A percentile compares a stretch with the other conserved stretches of the same genome.
These are phyloP conservation scores for Tachycineta bicolor DNA, from an alignment of 2,113 vertebrate species.

Conservation along the genomic window DNA sequence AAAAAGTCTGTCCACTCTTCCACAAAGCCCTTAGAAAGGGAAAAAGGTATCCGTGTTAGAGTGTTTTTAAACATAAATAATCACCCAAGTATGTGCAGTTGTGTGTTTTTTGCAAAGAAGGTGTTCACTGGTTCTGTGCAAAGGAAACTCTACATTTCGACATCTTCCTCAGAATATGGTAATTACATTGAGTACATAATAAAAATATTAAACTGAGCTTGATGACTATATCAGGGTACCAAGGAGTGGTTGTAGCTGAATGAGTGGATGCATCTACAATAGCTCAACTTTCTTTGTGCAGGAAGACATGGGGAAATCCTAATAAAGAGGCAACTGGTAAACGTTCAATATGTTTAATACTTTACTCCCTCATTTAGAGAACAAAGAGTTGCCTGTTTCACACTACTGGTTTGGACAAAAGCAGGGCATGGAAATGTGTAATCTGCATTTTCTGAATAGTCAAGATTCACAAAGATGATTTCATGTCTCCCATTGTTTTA, in stretches of 20 bases:
- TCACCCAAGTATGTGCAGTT: not conserved
- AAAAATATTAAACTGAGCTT: not conserved
- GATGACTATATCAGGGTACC: not conserved
- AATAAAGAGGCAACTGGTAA: not conserved
- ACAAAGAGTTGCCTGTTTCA: conserved; percentile 47
- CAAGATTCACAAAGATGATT: conserved; percentile 20
- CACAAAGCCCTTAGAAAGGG: not conserved
- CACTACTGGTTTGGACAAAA: conserved; percentile 10
- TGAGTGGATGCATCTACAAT: not conserved
- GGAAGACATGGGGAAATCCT: not conserved
- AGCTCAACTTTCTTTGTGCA: not conserved
- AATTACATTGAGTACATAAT: not conserved
- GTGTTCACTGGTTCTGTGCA: not conserved
- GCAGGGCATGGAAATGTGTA: not conserved
- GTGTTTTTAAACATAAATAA: not conserved
- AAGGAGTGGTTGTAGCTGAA: not conserved
- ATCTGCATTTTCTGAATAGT: conserved; percentile 58
- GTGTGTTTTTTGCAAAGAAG: not conserved
- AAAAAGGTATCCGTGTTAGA: not conserved
- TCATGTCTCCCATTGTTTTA: not conserved
- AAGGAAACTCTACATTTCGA: not conserved
- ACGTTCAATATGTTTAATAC: conserved; percentile 28
- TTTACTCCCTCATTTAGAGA: conserved; percentile 18
- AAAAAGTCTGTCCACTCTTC: not conserved
- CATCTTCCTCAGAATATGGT: not conserved